Percentiles rank a stretch among this genome's conserved stretches.
These are phyloP conservation scores for Ceryle rudis DNA, from an alignment of 2,797 vertebrate species.

Conservation along the genomic window DNA sequence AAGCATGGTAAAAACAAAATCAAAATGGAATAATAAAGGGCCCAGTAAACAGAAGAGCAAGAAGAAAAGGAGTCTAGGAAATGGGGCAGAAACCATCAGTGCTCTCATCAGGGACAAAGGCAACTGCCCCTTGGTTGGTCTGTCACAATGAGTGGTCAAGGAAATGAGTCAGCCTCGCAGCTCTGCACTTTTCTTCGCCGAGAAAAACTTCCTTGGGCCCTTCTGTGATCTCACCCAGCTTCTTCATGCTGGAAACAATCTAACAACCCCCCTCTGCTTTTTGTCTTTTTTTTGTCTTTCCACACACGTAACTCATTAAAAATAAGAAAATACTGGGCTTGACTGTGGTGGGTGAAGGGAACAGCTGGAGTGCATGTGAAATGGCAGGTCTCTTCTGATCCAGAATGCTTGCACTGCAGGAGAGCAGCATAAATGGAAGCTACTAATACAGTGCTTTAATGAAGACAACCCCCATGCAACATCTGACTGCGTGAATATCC, in stretches of 20 bases:
- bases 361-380: conserved; percentile 40
- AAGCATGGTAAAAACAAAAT: not conserved
- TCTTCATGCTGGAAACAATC: not conserved
- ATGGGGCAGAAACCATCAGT: not conserved
- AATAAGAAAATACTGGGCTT: not conserved
- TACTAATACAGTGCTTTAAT: conserved; percentile 4
- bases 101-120: not conserved
- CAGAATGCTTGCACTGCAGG: conserved; percentile 27
- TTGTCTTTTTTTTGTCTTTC: not conserved
- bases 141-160: not conserved
- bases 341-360: conserved; percentile 29
- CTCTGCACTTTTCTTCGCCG: not conserved
- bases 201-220: not conserved
- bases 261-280: not conserved
- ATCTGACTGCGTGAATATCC: not conserved
- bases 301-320: conserved; percentile 17
- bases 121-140: not conserved
- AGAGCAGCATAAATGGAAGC: conserved; percentile 4
- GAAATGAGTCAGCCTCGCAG: not conserved
- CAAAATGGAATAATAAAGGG: not conserved
- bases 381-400: conserved; percentile 34
- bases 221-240: not conserved
- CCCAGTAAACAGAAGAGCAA: not conserved
- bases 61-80: not conserved
- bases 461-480: not conserved